phyloP scores from a whole-genome alignment of 2,797 vertebrate species.

The Chaetophractus vellerosus region DNA sequence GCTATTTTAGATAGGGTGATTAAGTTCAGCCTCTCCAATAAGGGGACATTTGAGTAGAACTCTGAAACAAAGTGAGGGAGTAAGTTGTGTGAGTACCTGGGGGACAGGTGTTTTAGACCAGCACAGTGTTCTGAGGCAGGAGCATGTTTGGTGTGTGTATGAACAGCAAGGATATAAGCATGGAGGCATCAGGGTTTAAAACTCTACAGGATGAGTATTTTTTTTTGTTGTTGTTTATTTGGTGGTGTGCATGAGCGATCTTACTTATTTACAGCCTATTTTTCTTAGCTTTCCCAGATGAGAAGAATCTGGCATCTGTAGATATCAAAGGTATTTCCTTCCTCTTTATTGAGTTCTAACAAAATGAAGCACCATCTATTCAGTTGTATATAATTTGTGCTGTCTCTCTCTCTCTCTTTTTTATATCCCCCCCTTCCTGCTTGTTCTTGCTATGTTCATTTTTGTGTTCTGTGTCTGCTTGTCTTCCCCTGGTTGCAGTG shows the following conservation, averaged over 20 bases:
- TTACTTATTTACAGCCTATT: constrained; percentile 12
- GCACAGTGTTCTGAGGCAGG: neutral
- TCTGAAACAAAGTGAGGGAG: neutral
- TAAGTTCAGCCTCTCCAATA: neutral
- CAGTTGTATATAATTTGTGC: neutral
- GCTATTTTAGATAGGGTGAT: neutral
- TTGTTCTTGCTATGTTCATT: too few relatives aligned
- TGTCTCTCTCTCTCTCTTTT: too few relatives aligned
- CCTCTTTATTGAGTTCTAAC: neutral
- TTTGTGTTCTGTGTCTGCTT: too few relatives aligned
- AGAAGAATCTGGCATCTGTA: neutral
- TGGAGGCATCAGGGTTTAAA: neutral
- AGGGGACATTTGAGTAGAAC: neutral
- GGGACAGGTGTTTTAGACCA: neutral
- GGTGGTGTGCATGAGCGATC: neutral
- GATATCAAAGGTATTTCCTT: neutral
- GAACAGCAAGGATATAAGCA: neutral
- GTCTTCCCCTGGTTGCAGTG: too few relatives aligned
- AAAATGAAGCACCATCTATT: neutral
- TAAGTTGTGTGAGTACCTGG: neutral
- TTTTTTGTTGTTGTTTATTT: constrained; percentile 25
- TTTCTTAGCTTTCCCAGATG: constrained; percentile 18
- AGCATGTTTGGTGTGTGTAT: neutral
- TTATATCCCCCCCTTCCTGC: too few relatives aligned
- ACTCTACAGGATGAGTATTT: constrained; percentile 29